These are phyloP conservation scores for Spinus pinus DNA, from an alignment of 2,797 vertebrate species.

Conservation along the genomic window DNA sequence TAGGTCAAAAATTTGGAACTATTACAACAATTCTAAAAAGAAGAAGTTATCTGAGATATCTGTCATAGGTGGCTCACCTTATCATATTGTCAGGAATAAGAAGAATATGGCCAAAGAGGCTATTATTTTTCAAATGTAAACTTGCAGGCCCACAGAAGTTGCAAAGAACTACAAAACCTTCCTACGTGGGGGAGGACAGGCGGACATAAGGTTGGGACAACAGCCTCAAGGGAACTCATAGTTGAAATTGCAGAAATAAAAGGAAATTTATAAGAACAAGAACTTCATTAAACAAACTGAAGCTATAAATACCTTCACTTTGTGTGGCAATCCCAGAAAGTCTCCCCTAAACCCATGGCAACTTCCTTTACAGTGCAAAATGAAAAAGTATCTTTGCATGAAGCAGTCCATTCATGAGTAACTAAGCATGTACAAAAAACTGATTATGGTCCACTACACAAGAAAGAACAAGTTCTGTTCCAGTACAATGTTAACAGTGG, in stretches of 20 bases:
- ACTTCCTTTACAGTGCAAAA: not conserved
- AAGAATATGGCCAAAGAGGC: not conserved
- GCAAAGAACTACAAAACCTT: not conserved
- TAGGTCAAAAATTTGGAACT: not conserved
- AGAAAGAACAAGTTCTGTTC: not conserved
- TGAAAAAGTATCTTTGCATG: not conserved
- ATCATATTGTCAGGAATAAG: not conserved
- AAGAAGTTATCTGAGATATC: not conserved
- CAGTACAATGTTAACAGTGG: not conserved
- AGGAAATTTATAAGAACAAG: not conserved
- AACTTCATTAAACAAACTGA: not conserved
- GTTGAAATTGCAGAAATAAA: not conserved
- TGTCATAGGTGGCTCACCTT: not conserved
- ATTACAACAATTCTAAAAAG: not conserved
- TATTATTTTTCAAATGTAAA: not conserved
- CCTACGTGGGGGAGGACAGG: not conserved
- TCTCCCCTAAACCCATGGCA: not conserved
- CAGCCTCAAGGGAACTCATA: not conserved
- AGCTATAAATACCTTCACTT: not conserved
- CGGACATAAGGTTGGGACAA: accelerated
- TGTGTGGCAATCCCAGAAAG: not conserved
- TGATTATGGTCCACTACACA: not conserved
- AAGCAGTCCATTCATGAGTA: not conserved
- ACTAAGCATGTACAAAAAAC: not conserved
- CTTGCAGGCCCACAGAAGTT: not conserved